phyloP scores from a whole-genome alignment of 2,888 invertebrate genomes.

The Parnassius mnemosyne region DNA sequence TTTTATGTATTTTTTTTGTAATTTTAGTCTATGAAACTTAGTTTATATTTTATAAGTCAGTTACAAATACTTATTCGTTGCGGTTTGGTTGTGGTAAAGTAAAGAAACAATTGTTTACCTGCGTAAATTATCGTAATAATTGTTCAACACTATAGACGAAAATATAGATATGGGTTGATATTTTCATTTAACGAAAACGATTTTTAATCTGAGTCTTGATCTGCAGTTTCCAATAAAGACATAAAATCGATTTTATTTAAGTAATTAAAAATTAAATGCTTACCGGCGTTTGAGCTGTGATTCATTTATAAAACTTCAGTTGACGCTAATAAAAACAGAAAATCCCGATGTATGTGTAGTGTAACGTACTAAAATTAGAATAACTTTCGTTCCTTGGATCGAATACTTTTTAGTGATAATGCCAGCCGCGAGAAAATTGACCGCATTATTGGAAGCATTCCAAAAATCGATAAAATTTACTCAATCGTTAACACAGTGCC shows the following conservation, averaged over 20 bases:
- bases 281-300: constrained; percentile 13
- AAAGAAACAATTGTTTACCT: no score
- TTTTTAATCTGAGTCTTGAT: no score
- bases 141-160: no score
- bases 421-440: constrained; percentile 57
- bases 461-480: constrained; percentile 75
- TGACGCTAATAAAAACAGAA: constrained; percentile 33
- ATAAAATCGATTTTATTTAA: constrained; percentile 20
- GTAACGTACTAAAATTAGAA: constrained; percentile 66
- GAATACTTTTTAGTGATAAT: constrained; percentile 54
- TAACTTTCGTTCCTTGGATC: constrained; percentile 42
- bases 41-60: no score
- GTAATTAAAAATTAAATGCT: constrained; percentile 14
- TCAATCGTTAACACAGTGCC: constrained; percentile 61
- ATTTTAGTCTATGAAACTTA: no score
- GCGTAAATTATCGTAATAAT: no score
- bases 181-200: no score
- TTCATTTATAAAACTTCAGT: constrained; percentile 20
- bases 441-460: constrained; percentile 65
- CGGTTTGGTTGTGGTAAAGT: no score
- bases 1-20: no score
- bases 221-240: background rate
- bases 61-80: no score
- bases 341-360: constrained; percentile 44
- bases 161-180: no score